Base-by-base conservation (phyloP, 2,113 vertebrate genomes). In the Gopherus flavomarginatus region DNA sequence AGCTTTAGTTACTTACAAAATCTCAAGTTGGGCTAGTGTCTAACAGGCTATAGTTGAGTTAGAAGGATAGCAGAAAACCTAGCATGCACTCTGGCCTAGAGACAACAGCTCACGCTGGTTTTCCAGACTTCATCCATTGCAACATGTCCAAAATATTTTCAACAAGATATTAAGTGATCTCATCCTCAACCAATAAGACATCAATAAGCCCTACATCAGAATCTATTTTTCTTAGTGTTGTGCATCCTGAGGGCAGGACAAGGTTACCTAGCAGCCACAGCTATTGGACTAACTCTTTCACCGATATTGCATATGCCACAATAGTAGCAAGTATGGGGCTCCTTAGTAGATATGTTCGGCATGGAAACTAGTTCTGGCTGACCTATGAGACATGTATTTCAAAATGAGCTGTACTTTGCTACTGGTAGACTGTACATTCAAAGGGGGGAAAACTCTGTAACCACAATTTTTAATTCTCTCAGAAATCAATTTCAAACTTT, bases 61-160 rank as follows among this genome's bases (percentile, higher is more conserved):
- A 92, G 31, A 89, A 93, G 13, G 89, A 53, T 3, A 93, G 57
- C 79, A 83, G 81, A 87, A 85, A 50, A 89, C 75, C 75, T 1
- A 0, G 8, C 35, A 54, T 84, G 93, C 83, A 78, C 75, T 91
- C 65, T 17, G 50, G 93, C 81, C 42, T 11, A 1, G 14, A 85
- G 93, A 78, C 69, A 96, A 57, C 95, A 83, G 95, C 93, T 91
- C 79, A 7, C 90, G 69, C 97, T 91, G 90, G 97, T 95, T 97
- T 92, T 53, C 87, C n/a, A 5, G 56, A 90, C 83, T 88, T 93
- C 53, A 0, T 72, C 91, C 0, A 0, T 42, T 93, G 65, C 92
- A 93, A 59, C 86, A 72, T 89, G 92, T 86, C 65, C n/a, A 38
- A 72, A 19, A 72, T 72, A 21, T 72, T 72, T 81, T 19, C 52